Evolutionary conservation across 2,888 invertebrate species (phyloP), one percentile per base, ranked within the genome.

Genomic region (Polydrusus pterygomalis): DNA sequence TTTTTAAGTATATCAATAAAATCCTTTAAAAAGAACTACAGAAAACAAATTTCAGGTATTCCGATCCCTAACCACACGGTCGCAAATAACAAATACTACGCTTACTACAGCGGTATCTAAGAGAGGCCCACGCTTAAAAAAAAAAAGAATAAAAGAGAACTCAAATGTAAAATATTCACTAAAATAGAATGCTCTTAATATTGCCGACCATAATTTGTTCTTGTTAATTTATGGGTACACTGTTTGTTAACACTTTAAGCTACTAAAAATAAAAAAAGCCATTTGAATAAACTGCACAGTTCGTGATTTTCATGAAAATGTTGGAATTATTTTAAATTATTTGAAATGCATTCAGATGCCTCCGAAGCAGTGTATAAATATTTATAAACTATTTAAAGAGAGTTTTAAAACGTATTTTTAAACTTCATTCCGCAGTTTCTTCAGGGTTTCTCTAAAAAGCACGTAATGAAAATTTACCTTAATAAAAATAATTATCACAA

Each of bases 331-430:
- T 58, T 73, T 60, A 73, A 73, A 73, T 60, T 68, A 73, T 73
- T 73, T 73, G 58, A 68, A 73, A 73, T 73, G 73, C 73, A 73
- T 73, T 73, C 49, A 73, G 67, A 67, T 73, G 73, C 67, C 60
- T 73, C 60, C 25, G 25, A 40, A 20, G 45, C 49, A 67, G 47
- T 15, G 60, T 60, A 68, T 73, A 73, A 73, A 68, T 73, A 73
- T 73, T 73, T 73, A 73, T 67, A 73, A 54, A 71, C 64, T 58
- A 47, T 49, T 60, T 49, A 54, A 54, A 54, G 20, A 25, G 30
- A 30, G 68, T 68, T 67, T 60, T 68, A 58, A 40, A 73, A 54
- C 38, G 67, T 68, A 68, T 73, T 67, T 68, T 54, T n/a, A 2
- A 54, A 25, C 51, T 20, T 54, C n/a, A 25, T 30, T 54, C 8